Evolutionary conservation across 1,140 invertebrate genomes (phyloP).

Genomic region (Drosophila miranda): DNA sequence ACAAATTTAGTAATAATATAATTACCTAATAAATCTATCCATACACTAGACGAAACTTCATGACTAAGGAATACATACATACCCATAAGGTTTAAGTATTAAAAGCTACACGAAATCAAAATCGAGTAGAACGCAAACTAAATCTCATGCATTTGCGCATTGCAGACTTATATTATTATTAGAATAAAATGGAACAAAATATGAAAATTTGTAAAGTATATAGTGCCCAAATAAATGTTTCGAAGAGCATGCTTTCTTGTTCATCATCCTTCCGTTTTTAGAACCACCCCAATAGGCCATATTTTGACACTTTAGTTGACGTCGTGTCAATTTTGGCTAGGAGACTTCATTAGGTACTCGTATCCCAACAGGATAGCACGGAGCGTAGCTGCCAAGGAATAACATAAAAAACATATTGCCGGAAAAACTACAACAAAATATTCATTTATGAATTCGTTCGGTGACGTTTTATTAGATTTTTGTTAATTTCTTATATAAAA

Average conservation of each 20-base stretch:
- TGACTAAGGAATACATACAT: slow-evolving; percentile 32
- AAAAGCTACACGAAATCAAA: slow-evolving; percentile 57
- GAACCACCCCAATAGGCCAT: slow-evolving; percentile 43
- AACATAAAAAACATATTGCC: slow-evolving; percentile 47
- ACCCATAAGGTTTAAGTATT: slow-evolving; percentile 44
- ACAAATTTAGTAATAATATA: slow-evolving; percentile 29
- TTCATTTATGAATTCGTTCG: slow-evolving; percentile 31
- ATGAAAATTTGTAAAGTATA: slow-evolving; percentile 12
- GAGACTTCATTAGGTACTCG: slow-evolving; percentile 47
- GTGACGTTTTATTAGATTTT: slow-evolving; percentile 29
- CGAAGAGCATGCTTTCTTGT: slow-evolving; percentile 18
- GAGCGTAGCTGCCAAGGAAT: background rate
- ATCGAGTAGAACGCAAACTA: slow-evolving; percentile 61
- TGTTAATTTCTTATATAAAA: slow-evolving; percentile 75
- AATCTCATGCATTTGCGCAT: slow-evolving; percentile 48
- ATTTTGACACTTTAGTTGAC: slow-evolving; percentile 21
- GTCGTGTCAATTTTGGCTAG: slow-evolving; percentile 13
- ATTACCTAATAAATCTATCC: slow-evolving; percentile 3
- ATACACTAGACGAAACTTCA: slow-evolving; percentile 34
- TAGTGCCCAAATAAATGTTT: slow-evolving; percentile 64
- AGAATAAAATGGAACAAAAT: slow-evolving; percentile 21
- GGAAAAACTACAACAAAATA: slow-evolving; percentile 58
- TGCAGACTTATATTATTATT: slow-evolving; percentile 16
- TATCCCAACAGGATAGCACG: slow-evolving; percentile 33
- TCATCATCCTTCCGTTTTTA: slow-evolving; percentile 1